Evolutionary conservation across 2,888 invertebrate species (phyloP), one percentile per base, ranked within the genome.

Genomic region (Eretmocerus hayati): DNA sequence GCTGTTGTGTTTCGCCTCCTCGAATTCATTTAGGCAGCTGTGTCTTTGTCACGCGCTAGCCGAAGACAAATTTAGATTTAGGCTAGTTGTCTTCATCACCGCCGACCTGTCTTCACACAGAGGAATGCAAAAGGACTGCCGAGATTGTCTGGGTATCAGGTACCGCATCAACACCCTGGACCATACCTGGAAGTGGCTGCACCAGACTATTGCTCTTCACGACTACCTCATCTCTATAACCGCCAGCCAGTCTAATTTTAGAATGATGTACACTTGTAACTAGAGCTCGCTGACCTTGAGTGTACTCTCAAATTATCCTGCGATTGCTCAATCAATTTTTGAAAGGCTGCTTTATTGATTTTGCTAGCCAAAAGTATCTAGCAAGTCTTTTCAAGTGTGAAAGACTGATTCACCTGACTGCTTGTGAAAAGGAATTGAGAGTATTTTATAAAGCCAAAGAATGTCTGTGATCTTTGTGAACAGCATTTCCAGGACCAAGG

Each of bases 111-210:
- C 67, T 62, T 62, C 67, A 67, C 66, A 62, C 66, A 61, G 69
- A 74, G 75, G 74, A 72, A 75, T 74, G 74, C 73, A 71, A 81
- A 83, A 79, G 77, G 81, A 81, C 77, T 83, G 81, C 73, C 81
- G 83, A 73, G 86, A 87, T 74, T 86, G 86, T 82, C 79, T 90
- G 80, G 88, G 86, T 79, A 85, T 90, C 77, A 85, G 90, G 76
- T 83, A 81, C 81, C 87, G 90, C 78, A 84, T 86, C 75, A 87
- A 85, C 76, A 81, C 83, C 76, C 83, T 90, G 75, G 89, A 90
- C 76, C 90, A 90, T 76, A 91, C 90, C 71, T 90, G 88, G 86
- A 90, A 90, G 90, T 91, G 90, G 90, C 77, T 91, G 73, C 90
- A 91, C 73, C 90, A 90, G 74, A 91, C 90, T 58, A 85, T 87